Conservation (phyloP, 2,113 vertebrate genomes). For the Erpornis zantholeuca region DNA sequence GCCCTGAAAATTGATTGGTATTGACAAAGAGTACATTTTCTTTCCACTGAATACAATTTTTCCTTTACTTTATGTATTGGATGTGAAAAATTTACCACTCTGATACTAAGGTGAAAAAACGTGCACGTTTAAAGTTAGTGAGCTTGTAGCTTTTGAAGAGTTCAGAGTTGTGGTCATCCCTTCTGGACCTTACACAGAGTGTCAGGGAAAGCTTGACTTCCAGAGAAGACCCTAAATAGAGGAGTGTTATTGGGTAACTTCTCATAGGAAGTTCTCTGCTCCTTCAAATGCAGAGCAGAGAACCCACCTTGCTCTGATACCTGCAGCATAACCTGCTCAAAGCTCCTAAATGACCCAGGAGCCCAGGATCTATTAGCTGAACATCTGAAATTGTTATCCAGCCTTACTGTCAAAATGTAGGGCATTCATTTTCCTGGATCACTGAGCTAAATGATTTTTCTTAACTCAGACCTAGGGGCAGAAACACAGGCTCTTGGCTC, state of each 20-base stretch:
- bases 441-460: constrained; percentile 43
- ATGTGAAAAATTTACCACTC: neutral
- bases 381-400: neutral
- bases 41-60: neutral
- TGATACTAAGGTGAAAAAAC: neutral
- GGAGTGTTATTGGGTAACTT: neutral
- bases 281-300: neutral
- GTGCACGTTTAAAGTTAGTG: neutral
- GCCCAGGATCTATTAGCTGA: neutral
- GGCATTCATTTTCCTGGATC: constrained; percentile 45
- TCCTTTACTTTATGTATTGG: neutral
- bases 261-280: neutral
- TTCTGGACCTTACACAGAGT: neutral
- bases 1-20: neutral
- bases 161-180: neutral
- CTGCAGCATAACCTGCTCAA: neutral
- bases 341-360: neutral
- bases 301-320: neutral
- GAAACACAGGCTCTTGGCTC: neutral
- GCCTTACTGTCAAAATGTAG: constrained; percentile 38
- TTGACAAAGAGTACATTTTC: neutral
- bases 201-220: neutral
- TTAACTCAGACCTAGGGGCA: constrained; percentile 39
- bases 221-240: neutral
- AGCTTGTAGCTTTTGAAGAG: neutral